Conservation (phyloP, 2,797 vertebrate genomes). For the Manis javanica region DNA sequence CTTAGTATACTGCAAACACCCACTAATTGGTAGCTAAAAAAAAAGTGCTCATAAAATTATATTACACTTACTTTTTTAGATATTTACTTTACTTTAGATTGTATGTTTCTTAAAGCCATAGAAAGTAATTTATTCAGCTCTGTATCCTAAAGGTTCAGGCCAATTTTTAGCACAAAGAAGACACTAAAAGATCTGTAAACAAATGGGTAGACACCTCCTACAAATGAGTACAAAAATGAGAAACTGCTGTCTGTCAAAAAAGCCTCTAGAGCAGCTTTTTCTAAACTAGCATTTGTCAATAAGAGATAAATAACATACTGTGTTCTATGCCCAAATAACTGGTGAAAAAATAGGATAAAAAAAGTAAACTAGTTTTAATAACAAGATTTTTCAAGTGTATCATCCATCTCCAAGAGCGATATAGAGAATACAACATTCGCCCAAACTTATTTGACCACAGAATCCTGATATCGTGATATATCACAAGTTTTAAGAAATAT, state of each 20-base stretch:
- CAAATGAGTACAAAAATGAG: background rate
- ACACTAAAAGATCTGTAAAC: background rate
- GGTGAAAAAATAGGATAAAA: background rate
- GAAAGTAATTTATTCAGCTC: background rate
- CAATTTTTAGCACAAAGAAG: background rate
- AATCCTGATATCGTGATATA: background rate
- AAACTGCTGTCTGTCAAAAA: background rate
- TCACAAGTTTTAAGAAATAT: background rate
- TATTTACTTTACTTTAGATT: slow-evolving; percentile 6
- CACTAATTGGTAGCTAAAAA: background rate
- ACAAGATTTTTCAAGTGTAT: background rate
- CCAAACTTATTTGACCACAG: background rate
- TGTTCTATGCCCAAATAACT: background rate
- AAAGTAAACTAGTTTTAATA: background rate
- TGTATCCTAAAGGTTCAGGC: background rate
- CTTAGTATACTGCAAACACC: background rate
- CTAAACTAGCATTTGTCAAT: background rate
- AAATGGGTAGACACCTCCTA: background rate
- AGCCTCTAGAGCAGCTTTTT: background rate
- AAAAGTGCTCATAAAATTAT: background rate
- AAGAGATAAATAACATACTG: background rate
- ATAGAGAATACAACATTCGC: background rate
- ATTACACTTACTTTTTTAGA: background rate
- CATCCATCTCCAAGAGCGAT: background rate
- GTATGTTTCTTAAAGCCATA: background rate